Evolutionary conservation across 1,140 invertebrate species (phyloP), one percentile per base, ranked within the genome.

Genomic region (Laodelphax striatellus): DNA sequence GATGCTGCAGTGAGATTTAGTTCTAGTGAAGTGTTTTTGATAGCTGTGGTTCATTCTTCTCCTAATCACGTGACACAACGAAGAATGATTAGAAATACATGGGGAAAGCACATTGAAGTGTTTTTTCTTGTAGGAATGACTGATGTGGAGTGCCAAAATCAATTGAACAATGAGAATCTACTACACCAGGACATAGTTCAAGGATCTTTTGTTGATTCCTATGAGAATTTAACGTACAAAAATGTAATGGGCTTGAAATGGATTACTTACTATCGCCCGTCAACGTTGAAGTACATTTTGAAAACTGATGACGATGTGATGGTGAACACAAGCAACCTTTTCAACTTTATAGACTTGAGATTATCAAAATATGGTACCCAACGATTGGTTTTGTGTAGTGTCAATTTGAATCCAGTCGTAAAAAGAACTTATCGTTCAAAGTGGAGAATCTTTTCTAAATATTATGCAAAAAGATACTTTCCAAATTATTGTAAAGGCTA

Each of bases 221-320:
- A 93, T 69, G 79, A 83, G 62, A 94, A 93, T 73, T 79, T 94
- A 72, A 92, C 90, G 1, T 90, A 90, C 67, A 94, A 94, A 72
- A 88, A 91, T 72, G 82, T 88, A 5, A 87, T 89, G 81, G 83
- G 80, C 1, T 77, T 93, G n/a, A 88, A 89, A 70, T 94, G 88
- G 84, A 80, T 83, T 43, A 77, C 80, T 6, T 82, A 84, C 68
- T 79, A 84, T 72, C 83, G 75, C 70, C 34, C 34, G 10, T 62
- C 65, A 63, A 75, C 79, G 64, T 85, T 84, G 38, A 83, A 81
- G 68, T 87, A 86, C 72, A 72, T 90, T 64, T 76, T 90, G 64
- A 90, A 90, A 72, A 80, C 82, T 67, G 87, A 90, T 69, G 87
- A 90, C 67, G 87, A 90, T 73, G 80, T 89, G 46, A 86, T 88